Conservation (phyloP, 2,797 vertebrate genomes). For the Sebastes hubbsi region DNA sequence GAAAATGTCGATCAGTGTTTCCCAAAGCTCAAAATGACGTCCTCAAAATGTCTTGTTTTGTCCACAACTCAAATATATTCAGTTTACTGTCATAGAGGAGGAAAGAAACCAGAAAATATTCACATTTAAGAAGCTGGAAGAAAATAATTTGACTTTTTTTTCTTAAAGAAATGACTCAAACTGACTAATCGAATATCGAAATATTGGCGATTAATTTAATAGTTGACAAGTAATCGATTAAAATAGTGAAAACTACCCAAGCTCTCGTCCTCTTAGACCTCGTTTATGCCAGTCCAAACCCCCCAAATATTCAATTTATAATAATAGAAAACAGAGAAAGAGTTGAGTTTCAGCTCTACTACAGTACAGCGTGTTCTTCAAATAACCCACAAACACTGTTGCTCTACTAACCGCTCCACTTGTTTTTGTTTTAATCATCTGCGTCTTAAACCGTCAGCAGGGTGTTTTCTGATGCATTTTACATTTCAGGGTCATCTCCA, state of each 20-base stretch:
- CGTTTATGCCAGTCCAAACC: neutral
- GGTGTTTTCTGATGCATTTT: constrained; percentile 29
- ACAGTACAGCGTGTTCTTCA: neutral
- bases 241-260: neutral
- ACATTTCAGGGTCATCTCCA: constrained; percentile 54
- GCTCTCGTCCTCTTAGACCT: neutral
- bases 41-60: too few species aligned
- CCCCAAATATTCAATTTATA: neutral
- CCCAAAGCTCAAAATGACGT: too few species aligned
- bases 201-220: too few species aligned
- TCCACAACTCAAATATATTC: too few species aligned
- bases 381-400: neutral
- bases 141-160: too few species aligned
- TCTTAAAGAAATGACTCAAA: too few species aligned
- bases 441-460: neutral
- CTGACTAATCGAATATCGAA: rapidly evolving
- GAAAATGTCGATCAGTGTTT: too few species aligned
- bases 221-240: too few species aligned
- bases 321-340: too few species aligned
- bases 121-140: too few species aligned
- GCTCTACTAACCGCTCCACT: neutral
- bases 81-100: too few species aligned
- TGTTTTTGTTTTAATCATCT: constrained; percentile 21
- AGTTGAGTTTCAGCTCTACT: neutral
- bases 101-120: too few species aligned